These are phyloP conservation scores for Dasypus novemcinctus DNA, from an alignment of 2,113 vertebrate species.

Conservation along the genomic window DNA sequence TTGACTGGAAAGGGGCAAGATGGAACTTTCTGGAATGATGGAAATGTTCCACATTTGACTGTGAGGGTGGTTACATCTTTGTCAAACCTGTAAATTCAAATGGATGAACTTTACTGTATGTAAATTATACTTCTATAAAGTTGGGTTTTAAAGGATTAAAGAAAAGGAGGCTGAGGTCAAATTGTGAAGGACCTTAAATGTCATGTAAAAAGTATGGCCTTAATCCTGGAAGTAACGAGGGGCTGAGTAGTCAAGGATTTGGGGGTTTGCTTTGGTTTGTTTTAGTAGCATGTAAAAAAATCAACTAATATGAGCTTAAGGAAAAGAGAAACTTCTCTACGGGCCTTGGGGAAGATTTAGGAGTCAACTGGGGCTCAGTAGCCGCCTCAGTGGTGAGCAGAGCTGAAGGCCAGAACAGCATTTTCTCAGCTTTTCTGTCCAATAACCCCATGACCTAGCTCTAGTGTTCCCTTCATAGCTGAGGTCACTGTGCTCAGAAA, in stretches of 20 bases:
- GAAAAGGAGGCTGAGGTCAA: no score
- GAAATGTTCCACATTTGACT: not conserved
- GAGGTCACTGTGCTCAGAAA: not conserved
- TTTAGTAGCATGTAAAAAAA: not conserved
- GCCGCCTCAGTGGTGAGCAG: no score
- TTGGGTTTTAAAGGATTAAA: no score
- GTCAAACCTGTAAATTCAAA: not conserved
- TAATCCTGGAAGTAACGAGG: not conserved
- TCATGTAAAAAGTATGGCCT: not conserved
- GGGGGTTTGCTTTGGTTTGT: not conserved
- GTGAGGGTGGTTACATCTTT: not conserved
- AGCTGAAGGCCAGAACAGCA: no score
- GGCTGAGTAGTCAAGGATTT: not conserved
- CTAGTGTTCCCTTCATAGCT: not conserved
- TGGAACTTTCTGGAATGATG: not conserved
- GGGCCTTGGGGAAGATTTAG: not conserved
- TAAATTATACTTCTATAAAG: no score
- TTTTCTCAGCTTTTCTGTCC: not conserved
- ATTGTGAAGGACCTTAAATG: no score
- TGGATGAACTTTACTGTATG: no score
- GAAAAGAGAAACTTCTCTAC: not conserved
- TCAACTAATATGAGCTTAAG: not conserved
- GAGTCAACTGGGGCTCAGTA: not conserved
- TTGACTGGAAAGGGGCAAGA: not conserved
- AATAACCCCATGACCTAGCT: not conserved